These are phyloP conservation scores for Neoaliturus tenellus DNA, from an alignment of 2,888 invertebrate genomes.

Conservation along the genomic window DNA sequence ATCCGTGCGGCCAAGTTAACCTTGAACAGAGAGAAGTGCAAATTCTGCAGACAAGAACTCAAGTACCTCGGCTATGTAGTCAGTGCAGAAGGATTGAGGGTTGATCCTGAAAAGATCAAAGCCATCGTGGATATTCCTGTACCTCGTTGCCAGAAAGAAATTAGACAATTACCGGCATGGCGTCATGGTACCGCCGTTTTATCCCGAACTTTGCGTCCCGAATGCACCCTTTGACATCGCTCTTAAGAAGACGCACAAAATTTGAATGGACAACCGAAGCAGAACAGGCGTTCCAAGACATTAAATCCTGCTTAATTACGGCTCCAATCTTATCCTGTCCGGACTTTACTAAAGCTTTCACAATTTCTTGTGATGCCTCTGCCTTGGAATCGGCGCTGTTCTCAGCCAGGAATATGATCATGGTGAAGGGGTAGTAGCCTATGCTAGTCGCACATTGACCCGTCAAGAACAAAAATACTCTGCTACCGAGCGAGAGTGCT, in stretches of 20 bases:
- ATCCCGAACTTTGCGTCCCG: slow-evolving; percentile 62
- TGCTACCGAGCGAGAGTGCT: slow-evolving; percentile 58
- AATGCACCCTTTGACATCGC: slow-evolving; percentile 61
- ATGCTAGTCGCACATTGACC: slow-evolving; percentile 62
- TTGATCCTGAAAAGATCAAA: slow-evolving; percentile 19
- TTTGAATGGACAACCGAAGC: neutral
- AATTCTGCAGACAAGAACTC: slow-evolving; percentile 30
- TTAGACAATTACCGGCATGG: slow-evolving; percentile 40
- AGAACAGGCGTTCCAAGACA: neutral
- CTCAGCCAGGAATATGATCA: slow-evolving; percentile 62
- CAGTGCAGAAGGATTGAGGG: neutral
- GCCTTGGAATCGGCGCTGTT: slow-evolving; percentile 52
- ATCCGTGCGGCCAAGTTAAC: neutral
- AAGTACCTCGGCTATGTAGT: slow-evolving; percentile 59
- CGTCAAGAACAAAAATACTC: slow-evolving; percentile 63
- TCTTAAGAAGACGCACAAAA: slow-evolving; percentile 26
- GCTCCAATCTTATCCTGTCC: slow-evolving; percentile 51
- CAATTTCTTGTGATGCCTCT: neutral
- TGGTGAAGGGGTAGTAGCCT: slow-evolving; percentile 63
- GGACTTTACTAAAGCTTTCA: neutral
- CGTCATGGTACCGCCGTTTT: no score
- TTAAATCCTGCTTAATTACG: neutral
- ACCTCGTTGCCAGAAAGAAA: neutral
- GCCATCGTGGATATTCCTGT: slow-evolving; percentile 24
- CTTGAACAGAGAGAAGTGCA: slow-evolving; percentile 43